Evolutionary conservation across 2,888 invertebrate species (phyloP), one percentile per base, ranked within the genome.

Genomic region (Maniola hyperantus): DNA sequence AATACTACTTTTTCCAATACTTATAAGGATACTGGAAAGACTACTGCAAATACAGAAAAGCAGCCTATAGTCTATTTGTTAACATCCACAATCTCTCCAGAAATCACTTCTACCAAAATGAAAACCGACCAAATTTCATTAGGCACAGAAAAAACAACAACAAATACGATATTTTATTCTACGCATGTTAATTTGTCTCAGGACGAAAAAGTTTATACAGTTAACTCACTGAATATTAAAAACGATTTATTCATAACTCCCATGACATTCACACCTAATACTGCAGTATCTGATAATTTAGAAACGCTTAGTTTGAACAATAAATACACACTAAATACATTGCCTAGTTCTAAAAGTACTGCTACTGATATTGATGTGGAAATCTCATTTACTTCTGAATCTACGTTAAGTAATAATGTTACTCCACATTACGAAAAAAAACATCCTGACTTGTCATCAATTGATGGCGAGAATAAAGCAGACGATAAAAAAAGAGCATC

Each of bases 281-380:
- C 54, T n/a, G 13, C 34, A 15, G 34, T 5, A 36, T 36, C 54
- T 36, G 18, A 8, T 7, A 36, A 54, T 54, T 15, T 13, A 13
- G 51, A 13, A 51, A 33, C 6, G 11, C 20, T 50, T 20, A 50
- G 4, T 46, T 15, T 51, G 20, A 10, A 6, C 0, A 53, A 33
- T 33, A 34, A n/a, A 53, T 34, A 6, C 6, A 54, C 36, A 54
- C 34, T 36, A 15, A 8, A 54, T 54, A 18, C n/a, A n/a, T n/a
- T n/a, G n/a, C n/a, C 36, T n/a, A 54, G 5, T 54, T 34, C 54
- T 54, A 13, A 18, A 15, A 54, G 54, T 36, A 54, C 36, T 8
- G 8, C 15, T 8, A 5, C 18, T 13, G 20, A 39, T 42, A 42
- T 39, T 57, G 20, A 57, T 8, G 6, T 11, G 18, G 2, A 42